A percentile compares a stretch with the other conserved stretches of the same genome.
phyloP scores from a whole-genome alignment of 1,140 invertebrate genomes.

The Caerostris darwini region DNA sequence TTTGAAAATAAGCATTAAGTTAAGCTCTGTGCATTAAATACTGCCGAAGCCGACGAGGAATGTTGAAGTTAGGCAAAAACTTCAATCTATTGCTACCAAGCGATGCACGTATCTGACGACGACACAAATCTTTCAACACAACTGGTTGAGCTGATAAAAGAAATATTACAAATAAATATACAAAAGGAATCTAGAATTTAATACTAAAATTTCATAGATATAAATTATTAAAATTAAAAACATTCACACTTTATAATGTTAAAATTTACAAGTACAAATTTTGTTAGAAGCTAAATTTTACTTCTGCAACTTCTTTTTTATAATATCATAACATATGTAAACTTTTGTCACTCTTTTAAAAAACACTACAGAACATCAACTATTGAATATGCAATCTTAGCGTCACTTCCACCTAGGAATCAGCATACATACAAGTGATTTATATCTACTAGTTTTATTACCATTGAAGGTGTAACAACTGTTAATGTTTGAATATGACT shows the following conservation, averaged over 20 bases:
- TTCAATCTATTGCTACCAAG: slow-evolving; percentile 60
- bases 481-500: too few relatives aligned
- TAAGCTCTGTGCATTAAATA: slow-evolving; percentile 58
- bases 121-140: slow-evolving; percentile 64
- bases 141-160: slow-evolving; percentile 26
- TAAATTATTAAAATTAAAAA: neutral
- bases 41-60: slow-evolving; percentile 17
- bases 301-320: too few relatives aligned
- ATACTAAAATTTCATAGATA: neutral
- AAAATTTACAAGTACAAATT: too few relatives aligned
- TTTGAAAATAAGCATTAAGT: neutral
- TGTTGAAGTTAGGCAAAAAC: slow-evolving; percentile 8
- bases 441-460: too few relatives aligned
- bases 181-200: neutral
- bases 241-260: neutral
- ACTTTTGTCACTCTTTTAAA: too few relatives aligned
- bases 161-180: neutral
- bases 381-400: too few relatives aligned
- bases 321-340: too few relatives aligned
- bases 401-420: too few relatives aligned
- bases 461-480: too few relatives aligned
- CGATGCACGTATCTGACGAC: slow-evolving; percentile 40
- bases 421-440: too few relatives aligned
- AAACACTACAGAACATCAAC: too few relatives aligned
- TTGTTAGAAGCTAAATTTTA: too few relatives aligned